A percentile compares a stretch with the other conserved stretches of the same genome.
Conservation (phyloP, 2,113 vertebrate species). For the Steatornis caripensis region DNA sequence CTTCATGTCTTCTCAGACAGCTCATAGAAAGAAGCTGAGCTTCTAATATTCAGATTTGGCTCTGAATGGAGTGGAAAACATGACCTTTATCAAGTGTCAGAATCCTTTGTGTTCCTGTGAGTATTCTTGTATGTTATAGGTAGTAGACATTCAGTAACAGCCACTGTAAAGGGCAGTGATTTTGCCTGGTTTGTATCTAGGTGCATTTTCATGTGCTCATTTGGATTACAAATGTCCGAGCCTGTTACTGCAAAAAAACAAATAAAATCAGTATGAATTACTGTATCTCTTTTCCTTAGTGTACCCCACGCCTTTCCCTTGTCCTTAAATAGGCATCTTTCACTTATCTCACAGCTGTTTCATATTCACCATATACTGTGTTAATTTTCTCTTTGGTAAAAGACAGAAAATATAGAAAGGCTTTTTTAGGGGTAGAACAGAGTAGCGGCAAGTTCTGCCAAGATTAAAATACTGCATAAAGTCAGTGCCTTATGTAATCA, state of each 20-base stretch:
- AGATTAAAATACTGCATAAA: background rate
- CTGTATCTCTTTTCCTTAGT: background rate
- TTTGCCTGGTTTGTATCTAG: constrained; percentile 32
- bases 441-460: background rate
- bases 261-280: constrained; percentile 1
- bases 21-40: background rate
- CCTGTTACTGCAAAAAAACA: background rate
- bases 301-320: background rate
- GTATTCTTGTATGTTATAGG: background rate
- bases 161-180: constrained; percentile 9
- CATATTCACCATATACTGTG: background rate
- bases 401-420: background rate
- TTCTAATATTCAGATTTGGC: background rate
- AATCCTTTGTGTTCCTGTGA: background rate
- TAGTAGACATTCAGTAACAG: background rate
- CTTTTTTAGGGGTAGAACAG: background rate
- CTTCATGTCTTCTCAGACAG: background rate
- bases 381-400: background rate
- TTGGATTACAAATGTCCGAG: constrained; percentile 35
- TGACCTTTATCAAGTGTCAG: constrained; percentile 21
- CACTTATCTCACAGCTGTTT: background rate
- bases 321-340: background rate
- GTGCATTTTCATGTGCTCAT: constrained; percentile 12
- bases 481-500: background rate
- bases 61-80: background rate